Percentiles rank a stretch among this genome's conserved stretches.
Conservation (phyloP, 2,113 vertebrate genomes). For the Lepus europaeus region DNA sequence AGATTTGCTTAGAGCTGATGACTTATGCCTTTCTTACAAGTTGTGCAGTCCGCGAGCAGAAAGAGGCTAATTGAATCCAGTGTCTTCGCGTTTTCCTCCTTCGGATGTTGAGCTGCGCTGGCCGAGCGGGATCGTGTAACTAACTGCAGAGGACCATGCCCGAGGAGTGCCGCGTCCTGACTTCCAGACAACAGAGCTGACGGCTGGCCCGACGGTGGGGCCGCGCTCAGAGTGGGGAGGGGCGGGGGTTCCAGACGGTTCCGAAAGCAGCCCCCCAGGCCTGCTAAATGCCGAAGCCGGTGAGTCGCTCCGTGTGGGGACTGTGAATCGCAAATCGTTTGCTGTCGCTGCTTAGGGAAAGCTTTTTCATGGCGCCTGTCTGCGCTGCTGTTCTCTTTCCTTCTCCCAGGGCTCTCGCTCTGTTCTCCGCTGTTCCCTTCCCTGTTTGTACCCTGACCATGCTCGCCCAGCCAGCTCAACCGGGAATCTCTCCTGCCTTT, state of each 20-base stretch:
- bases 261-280: constrained; percentile 79
- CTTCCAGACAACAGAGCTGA: constrained; percentile 83
- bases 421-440: background rate
- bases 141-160: constrained; percentile 85
- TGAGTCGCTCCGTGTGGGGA: constrained; percentile 85
- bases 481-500: background rate
- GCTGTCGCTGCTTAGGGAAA: too few relatives aligned
- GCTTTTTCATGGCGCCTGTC: constrained; percentile 77
- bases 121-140: constrained; percentile 86
- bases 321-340: too few relatives aligned
- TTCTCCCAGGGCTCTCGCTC: background rate
- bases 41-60: constrained; percentile 87
- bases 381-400: constrained; percentile 7
- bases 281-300: constrained; percentile 90
- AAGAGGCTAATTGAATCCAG: constrained; percentile 90
- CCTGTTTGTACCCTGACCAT: background rate
- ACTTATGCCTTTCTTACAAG: constrained; percentile 91
- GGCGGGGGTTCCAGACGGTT: constrained; percentile 61
- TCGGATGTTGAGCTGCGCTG: constrained; percentile 80
- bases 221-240: constrained; percentile 57
- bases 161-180: constrained; percentile 81
- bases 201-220: constrained; percentile 70
- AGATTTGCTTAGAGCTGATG: constrained; percentile 92
- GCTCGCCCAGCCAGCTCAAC: background rate
- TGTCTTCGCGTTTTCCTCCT: constrained; percentile 79